phyloP scores from a whole-genome alignment of 2,113 vertebrate genomes.

The Cyprinodon brontotheroides region DNA sequence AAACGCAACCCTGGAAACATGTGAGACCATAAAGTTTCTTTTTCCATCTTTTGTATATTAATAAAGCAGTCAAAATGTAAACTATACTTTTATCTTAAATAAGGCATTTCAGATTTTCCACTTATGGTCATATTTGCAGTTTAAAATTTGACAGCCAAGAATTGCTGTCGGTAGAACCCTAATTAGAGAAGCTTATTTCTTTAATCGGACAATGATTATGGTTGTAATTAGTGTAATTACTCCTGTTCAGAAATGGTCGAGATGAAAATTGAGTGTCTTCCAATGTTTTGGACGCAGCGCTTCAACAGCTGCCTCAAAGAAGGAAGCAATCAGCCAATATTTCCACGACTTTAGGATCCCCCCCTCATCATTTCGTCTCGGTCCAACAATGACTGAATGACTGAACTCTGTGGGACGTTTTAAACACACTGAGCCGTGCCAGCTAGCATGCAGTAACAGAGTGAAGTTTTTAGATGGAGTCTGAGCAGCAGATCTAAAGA shows the following conservation, averaged over 20 bases:
- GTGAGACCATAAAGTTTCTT: too few species aligned
- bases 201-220: background rate
- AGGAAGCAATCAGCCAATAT: conserved; percentile 22
- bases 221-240: background rate
- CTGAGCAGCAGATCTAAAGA: background rate
- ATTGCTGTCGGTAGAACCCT: background rate
- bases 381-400: conserved; percentile 31
- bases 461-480: background rate
- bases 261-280: background rate
- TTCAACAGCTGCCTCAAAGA: background rate
- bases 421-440: conserved; percentile 3
- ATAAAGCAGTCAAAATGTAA: too few species aligned
- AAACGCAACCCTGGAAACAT: too few species aligned
- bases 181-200: background rate
- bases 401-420: conserved; percentile 9
- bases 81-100: too few species aligned
- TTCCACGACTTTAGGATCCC: conserved; percentile 53
- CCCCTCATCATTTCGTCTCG: conserved; percentile 42
- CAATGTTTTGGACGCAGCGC: background rate
- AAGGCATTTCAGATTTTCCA: background rate
- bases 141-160: background rate
- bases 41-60: too few species aligned
- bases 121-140: background rate
- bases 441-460: background rate
- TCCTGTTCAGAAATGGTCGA: background rate